Percentiles rank a stretch among this genome's conserved stretches.
These are phyloP conservation scores for Aplocera efformata DNA, from an alignment of 2,888 invertebrate genomes.

Conservation along the genomic window DNA sequence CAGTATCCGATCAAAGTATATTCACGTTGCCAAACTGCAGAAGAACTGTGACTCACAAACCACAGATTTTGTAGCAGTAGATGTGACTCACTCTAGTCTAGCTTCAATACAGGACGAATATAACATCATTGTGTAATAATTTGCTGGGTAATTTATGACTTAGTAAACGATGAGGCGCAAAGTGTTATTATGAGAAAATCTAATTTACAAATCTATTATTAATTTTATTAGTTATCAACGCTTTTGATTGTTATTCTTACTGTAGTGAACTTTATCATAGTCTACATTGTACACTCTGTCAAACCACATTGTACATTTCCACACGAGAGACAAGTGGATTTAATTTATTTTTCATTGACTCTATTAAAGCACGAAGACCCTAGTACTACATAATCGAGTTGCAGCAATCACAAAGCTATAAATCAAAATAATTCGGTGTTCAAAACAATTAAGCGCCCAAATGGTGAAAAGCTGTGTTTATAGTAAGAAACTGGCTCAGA, in stretches of 20 bases:
- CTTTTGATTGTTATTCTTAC: too few species aligned
- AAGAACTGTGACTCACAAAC: constrained; percentile 27
- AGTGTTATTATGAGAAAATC: constrained; percentile 14
- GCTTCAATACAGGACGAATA: constrained; percentile 25
- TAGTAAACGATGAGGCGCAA: constrained; percentile 6
- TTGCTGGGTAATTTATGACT: constrained; percentile 16
- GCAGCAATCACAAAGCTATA: constrained; percentile 75
- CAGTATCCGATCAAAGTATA: constrained; percentile 40
- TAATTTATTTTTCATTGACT: constrained; percentile 73
- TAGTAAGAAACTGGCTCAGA: background rate
- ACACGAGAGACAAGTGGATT: constrained; percentile 46
- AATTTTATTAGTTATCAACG: too few species aligned
- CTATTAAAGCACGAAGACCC: constrained; percentile 62
- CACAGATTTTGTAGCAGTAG: constrained; percentile 11
- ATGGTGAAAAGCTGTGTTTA: constrained; percentile 33
- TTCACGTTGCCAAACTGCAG: constrained; percentile 40
- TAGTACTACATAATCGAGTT: constrained; percentile 69
- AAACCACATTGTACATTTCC: constrained; percentile 38
- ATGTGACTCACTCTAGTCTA: constrained; percentile 26
- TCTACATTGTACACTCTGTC: constrained; percentile 27
- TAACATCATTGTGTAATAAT: constrained; percentile 25
- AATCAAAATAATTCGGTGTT: constrained; percentile 77
- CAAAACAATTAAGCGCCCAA: constrained; percentile 67
- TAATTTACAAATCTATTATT: constrained; percentile 3
- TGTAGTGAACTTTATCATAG: too few species aligned